Evolutionary conservation across 2,113 vertebrate genomes (phyloP).

Genomic region (Tiliqua scincoides): DNA sequence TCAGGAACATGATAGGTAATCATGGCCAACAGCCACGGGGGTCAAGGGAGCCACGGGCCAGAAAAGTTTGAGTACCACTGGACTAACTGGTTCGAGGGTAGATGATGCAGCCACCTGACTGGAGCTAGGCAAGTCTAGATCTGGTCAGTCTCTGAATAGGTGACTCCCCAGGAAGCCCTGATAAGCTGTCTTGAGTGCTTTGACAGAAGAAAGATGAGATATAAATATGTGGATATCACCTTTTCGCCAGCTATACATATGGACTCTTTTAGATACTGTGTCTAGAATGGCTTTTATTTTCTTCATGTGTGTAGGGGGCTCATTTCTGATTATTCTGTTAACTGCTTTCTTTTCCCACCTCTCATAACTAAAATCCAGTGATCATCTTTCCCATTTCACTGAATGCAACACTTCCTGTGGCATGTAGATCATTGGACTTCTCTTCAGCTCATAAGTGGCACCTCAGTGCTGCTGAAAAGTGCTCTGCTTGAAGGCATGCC

Average conservation of each 20-base stretch:
- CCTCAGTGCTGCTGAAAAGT: not conserved
- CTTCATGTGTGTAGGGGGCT: too few relatives aligned
- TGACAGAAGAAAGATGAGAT: too few relatives aligned
- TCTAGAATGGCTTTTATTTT: not conserved
- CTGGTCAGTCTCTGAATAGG: too few relatives aligned
- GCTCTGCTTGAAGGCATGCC: not conserved
- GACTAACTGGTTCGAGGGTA: too few relatives aligned
- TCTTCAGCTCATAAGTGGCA: not conserved
- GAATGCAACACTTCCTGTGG: not conserved
- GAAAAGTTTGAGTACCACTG: too few relatives aligned
- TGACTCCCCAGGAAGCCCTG: too few relatives aligned
- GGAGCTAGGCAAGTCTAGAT: too few relatives aligned
- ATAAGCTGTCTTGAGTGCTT: too few relatives aligned
- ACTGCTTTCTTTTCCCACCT: slow-evolving; percentile 2
- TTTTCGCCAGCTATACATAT: not conserved
- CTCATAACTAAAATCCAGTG: not conserved
- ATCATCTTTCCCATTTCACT: not conserved
- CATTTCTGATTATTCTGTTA: slow-evolving; percentile 16
- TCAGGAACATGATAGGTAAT: too few relatives aligned
- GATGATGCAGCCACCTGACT: too few relatives aligned
- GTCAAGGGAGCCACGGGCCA: too few relatives aligned
- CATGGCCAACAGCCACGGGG: too few relatives aligned
- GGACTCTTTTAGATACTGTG: not conserved
- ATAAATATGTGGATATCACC: not conserved
- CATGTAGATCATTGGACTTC: not conserved